Percentiles rank a stretch among this genome's conserved stretches.
Conservation (phyloP, 2,888 invertebrate species). For the Pasiphila rectangulata region DNA sequence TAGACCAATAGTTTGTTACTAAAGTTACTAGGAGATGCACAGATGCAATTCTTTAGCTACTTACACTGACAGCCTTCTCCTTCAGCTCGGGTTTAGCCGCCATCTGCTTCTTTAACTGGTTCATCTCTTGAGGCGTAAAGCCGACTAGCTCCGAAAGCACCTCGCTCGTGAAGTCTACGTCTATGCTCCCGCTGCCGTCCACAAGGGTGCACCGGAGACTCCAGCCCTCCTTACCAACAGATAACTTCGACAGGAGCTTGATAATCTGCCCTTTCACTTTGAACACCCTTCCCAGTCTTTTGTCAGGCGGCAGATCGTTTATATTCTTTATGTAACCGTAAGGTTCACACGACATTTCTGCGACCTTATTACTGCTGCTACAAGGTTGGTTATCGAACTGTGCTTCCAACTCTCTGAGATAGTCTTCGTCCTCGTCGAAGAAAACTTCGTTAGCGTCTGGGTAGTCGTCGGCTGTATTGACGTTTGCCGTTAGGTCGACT, state of each 20-base stretch:
- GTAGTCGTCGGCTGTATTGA: constrained; percentile 48
- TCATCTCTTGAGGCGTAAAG: constrained; percentile 69
- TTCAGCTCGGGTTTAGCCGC: constrained; percentile 56
- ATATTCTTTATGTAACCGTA: constrained; percentile 73
- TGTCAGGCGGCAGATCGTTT: constrained; percentile 49
- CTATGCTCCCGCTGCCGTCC: constrained; percentile 79
- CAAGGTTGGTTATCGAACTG: constrained; percentile 43
- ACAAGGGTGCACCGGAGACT: constrained; percentile 78
- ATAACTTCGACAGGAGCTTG: constrained; percentile 77
- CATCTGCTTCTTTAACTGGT: constrained; percentile 62
- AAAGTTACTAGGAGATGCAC: too few relatives aligned
- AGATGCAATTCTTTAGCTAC: too few relatives aligned
- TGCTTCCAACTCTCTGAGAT: constrained; percentile 58
- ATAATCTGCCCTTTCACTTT: constrained; percentile 81
- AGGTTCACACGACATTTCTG: constrained; percentile 52
- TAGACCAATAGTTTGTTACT: too few relatives aligned
- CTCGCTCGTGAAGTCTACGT: constrained; percentile 79
- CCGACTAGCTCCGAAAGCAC: constrained; percentile 77
- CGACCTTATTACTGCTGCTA: constrained; percentile 28
- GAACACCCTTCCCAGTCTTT: constrained; percentile 65
- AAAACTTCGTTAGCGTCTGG: constrained; percentile 57
- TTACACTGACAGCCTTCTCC: constrained; percentile 56
- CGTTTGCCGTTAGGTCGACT: constrained; percentile 30
- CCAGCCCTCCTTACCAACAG: constrained; percentile 76
- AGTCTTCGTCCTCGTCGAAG: constrained; percentile 60